Evolutionary conservation across 2,888 invertebrate species (phyloP).

Genomic region (Ophraella communa): DNA sequence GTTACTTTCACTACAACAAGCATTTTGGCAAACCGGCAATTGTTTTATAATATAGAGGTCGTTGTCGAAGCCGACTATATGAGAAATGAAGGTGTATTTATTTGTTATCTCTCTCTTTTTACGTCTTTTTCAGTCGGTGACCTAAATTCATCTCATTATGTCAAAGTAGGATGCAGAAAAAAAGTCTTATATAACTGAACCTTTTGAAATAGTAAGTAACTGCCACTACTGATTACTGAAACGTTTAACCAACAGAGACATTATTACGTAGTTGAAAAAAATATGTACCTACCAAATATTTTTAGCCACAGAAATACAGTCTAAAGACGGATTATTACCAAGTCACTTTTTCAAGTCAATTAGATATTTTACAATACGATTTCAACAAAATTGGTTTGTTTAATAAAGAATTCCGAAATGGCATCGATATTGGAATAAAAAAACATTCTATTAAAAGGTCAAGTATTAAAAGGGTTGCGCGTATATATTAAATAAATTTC

Average conservation of each 20-base stretch:
- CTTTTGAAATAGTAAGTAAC: conserved; percentile 17
- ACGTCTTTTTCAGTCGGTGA: not conserved
- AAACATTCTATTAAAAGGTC: not conserved
- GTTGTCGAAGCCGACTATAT: conserved; percentile 8
- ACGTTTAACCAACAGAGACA: too few relatives aligned
- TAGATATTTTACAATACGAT: not conserved
- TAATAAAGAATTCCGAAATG: too few relatives aligned
- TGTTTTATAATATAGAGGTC: conserved; percentile 45
- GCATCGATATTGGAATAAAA: not conserved
- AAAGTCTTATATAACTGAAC: conserved; percentile 23
- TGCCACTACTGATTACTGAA: not conserved
- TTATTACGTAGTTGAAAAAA: too few relatives aligned
- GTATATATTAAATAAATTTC: conserved; percentile 16
- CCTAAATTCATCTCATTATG: conserved; percentile 30
- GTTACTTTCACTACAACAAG: conserved; percentile 47
- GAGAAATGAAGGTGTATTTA: conserved; percentile 19
- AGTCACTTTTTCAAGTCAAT: too few relatives aligned
- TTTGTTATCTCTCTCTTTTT: not conserved
- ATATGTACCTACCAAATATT: too few relatives aligned
- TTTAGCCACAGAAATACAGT: too few relatives aligned
- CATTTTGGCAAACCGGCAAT: conserved; percentile 46
- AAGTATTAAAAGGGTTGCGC: not conserved
- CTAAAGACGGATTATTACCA: too few relatives aligned
- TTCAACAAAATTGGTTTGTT: too few relatives aligned
- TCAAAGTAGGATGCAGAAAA: conserved; percentile 20